Evolutionary conservation across 2,888 invertebrate genomes (phyloP), one percentile per base, ranked within the genome.

Genomic region (Buathra laborator): DNA sequence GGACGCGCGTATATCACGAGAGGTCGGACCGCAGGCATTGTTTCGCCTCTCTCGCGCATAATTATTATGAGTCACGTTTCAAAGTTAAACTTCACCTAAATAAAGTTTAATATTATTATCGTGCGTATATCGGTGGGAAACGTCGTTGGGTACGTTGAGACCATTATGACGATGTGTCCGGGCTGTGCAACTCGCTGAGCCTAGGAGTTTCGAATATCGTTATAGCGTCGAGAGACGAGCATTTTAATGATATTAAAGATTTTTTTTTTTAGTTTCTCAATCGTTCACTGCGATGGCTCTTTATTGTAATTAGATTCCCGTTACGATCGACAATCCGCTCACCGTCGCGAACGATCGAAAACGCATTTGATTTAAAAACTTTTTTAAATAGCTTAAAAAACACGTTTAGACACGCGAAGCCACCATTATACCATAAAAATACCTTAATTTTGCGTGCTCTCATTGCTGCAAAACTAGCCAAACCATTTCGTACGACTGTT

Each of bases 81-180:
- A 91, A 92, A 93, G 91, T 93, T 92, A 91, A 93, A 93, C 91
- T 92, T 92, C 90, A 90, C 90, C 91, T 90, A 93, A 93, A 93
- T 93, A 92, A 93, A 93, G 92, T 92, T 92, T 92, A 91, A 93
- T 92, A 91, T 91, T 92, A 92, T 93, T 92, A 92, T 90, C 82
- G 66, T 67, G 67, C 37, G 68, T 72, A 74, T 29, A 44, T 32
- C 24, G 64, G 75, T 6, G 14, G 44, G 46, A 14, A 56, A 48
- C 53, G 19, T 51, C 64, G 56, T 71, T 51, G 37, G 9, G 10
- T 19, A 62, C 32, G 10, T 48, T 53, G 76, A 64, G 16, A 10
- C 75, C 70, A 76, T 81, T 76, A 64, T 37, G 62, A 62, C 44
- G 51, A 76, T 75, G 53, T 29, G 67, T 14, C 67, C 51, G 32